Evolutionary conservation across 2,888 invertebrate species (phyloP), one percentile per base, ranked within the genome.

Genomic region (Euproctis similis): DNA sequence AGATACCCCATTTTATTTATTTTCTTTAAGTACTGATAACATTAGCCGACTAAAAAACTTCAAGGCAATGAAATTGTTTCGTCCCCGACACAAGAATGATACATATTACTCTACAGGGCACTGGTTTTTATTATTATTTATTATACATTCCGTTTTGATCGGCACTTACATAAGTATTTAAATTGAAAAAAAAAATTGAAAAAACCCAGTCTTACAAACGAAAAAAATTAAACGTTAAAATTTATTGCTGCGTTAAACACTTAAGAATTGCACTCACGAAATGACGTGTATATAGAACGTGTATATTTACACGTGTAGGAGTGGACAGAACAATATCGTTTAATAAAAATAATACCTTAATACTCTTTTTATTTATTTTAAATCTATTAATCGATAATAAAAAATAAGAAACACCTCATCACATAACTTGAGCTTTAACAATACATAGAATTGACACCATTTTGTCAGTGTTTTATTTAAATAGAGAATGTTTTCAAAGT

Each of bases 61-160:
- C 78, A 81, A 82, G 82, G 82, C 82, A 78, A 75, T 71, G 4
- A 47, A 77, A 74, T 76, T 73, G 71, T 61, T 71, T 70, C 75
- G 71, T 76, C 72, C 76, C 76, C 74, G 78, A 50, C 65, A 21
- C 8, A 21, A 9, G 77, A 78, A 78, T 81, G 78, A 77, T 71
- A 57, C 78, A n/a, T n/a, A n/a, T n/a, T n/a, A 80, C 66, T 71
- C 81, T 82, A 82, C 69, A 74, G 82, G 82, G 80, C 81, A 81
- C 82, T 81, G 81, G 80, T 73, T 14, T 14, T 14, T n/a, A n/a
- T n/a, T n/a, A n/a, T n/a, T n/a, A n/a, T n/a, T 73, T 67, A 67
- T 76, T 80, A 77, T 72, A 80, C 66, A 70, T 63, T 78, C 70
- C 67, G 72, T 77, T n/a, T 71, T 51, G 67, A 50, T 69, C 71